Base-by-base conservation (phyloP, 2,797 vertebrate genomes). In the Chelon labrosus region DNA sequence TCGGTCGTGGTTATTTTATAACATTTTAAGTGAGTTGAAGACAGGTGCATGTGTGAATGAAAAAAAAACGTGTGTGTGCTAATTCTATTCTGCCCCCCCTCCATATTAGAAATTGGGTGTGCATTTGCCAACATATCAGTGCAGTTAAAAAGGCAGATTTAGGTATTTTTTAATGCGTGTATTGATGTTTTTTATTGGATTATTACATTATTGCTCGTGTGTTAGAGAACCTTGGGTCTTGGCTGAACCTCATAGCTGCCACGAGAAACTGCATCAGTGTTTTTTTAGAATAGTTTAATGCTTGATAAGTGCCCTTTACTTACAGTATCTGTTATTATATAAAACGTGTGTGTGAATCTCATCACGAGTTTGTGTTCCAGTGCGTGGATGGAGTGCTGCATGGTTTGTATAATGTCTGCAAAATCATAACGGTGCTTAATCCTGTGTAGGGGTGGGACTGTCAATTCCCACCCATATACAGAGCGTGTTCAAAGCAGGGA, bases 21-120 rank as follows among this genome's bases (percentile, higher is more conserved):
- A 31, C 54, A 70, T 49, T 63, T 53, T 31, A 31, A 27, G 37
- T 6, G 38, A 71, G 66, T 58, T 75, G 50, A 70, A 64, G 76
- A 82, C 85, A 89, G 83, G 87, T 90, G 87, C 42, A n/a, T 50
- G n/a, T 51, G 49, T 75, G 38, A 20, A 35, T 53, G 42, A 64
- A 47, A 55, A 49, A 7, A 50, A 35, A 59, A 14, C 22, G 13
- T 50, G 20, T 3, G 17, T 17, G 19, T 42, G 27, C 7, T 52
- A 7, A 13, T 2, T 58, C 5, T 19, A 8, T 20, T 57, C 10
- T 51, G 52, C 10, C 13, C 10, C 46, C 22, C 22, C 22, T 58
- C 13, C 10, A 44, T 61, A 44, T 47, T 25, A 25, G 16, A 49
- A 19, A 51, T 0, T 51, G 10, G 62, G 3, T 3, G 2, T 59